Base-by-base conservation (phyloP, 2,797 vertebrate species). In the Odontamblyopus rebecca region DNA sequence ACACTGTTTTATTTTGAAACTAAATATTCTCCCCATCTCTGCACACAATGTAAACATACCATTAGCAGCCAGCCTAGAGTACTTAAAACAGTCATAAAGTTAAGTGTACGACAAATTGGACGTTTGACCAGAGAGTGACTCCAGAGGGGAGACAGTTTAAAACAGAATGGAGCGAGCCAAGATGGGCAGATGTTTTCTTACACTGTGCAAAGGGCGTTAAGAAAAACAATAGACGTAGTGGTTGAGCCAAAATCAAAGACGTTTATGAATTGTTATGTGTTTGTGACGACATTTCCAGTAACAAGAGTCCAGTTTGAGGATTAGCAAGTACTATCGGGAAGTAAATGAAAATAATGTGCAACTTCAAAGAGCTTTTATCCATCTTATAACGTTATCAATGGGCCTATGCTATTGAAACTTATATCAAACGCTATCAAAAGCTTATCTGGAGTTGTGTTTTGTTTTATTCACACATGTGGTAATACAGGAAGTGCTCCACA, bases 41-140 rank as follows among this genome's bases (percentile, higher is more conserved):
- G 56, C 18, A 48, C 35, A 66, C 54, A 78, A 70, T 53, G 35
- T n/a, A 5, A 61, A 54, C 50, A 41, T 56, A 13, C 16, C 18
- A 32, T 56, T 2, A 71, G 16, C 60, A 8, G 6, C 23, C 38
- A 26, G 26, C 16, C 8, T 50, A 44, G 9, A 48, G 41, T 1
- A 26, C 56, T 30, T 69, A 27, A 60, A 67, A 67, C 48, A 59
- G 67, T 44, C 56, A 23, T 59, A 60, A 69, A 59, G 32, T 27
- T 57, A 57, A 68, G 51, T 7, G 67, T 54, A 23, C 18, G 30
- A 68, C 67, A 57, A 69, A 69, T 69, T 35, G 67, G 56, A 68
- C 7, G 56, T 69, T 69, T 69, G 67, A 59, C 67, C 67, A 44
- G 67, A 69, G 6, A 11, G 13, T 59, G 54, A 38, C 23, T 44